These are phyloP conservation scores for Pogonognathellus flavescens DNA, from an alignment of 1,140 invertebrate species.

Conservation along the genomic window DNA sequence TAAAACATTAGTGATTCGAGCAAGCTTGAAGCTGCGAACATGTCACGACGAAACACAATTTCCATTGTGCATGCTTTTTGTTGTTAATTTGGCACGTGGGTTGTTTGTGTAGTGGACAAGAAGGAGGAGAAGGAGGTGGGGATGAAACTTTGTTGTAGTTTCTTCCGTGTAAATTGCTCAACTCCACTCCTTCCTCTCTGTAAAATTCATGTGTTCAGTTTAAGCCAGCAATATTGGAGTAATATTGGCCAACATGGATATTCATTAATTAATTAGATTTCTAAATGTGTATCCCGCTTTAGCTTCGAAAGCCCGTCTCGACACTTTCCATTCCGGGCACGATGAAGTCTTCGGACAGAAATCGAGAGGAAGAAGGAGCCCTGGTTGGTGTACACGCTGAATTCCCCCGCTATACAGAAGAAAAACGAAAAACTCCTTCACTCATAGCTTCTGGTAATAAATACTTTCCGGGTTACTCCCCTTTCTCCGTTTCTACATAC, in stretches of 20 bases:
- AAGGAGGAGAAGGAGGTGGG: too few relatives aligned
- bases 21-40: too few relatives aligned
- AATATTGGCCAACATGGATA: not conserved
- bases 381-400: constrained; percentile 87
- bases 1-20: too few relatives aligned
- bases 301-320: constrained; percentile 96
- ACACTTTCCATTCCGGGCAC: constrained; percentile 94
- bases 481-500: not conserved
- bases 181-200: too few relatives aligned
- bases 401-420: constrained; percentile 87
- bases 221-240: too few relatives aligned
- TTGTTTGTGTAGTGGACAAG: too few relatives aligned
- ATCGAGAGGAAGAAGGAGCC: constrained; percentile 81
- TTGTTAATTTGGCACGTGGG: too few relatives aligned
- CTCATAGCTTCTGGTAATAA: constrained; percentile 36
- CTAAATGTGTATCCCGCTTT: constrained; percentile 68
- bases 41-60: too few relatives aligned
- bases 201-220: too few relatives aligned
- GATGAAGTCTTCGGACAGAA: constrained; percentile 78
- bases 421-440: constrained; percentile 68
- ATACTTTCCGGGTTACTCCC: not conserved
- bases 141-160: too few relatives aligned
- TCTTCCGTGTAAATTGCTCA: too few relatives aligned
- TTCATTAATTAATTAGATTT: not conserved
- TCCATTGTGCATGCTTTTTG: too few relatives aligned